Percentiles rank a stretch among this genome's conserved stretches.
Evolutionary conservation across 1,140 invertebrate species (phyloP).

Genomic region (Hetaerina americana): DNA sequence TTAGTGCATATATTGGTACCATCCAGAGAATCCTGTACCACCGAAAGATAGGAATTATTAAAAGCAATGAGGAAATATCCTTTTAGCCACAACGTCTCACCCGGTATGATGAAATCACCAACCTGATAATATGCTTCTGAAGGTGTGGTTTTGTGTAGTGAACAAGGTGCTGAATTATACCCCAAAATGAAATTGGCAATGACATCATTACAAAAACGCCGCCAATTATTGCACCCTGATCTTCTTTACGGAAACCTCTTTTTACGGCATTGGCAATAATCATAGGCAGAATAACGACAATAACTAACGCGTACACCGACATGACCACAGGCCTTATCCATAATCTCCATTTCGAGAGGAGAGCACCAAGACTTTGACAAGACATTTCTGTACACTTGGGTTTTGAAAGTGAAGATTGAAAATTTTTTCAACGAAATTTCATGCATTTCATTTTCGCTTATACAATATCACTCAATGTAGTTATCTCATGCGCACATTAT

Average conservation of each 20-base stretch:
- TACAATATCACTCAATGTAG: too few species aligned
- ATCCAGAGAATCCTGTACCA: slow-evolving; percentile 95
- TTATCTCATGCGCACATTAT: too few species aligned
- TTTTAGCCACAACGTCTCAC: too few species aligned
- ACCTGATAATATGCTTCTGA: slow-evolving; percentile 90
- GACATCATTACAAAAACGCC: slow-evolving; percentile 83
- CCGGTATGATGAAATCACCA: too few species aligned
- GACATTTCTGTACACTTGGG: not conserved
- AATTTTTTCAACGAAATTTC: too few species aligned
- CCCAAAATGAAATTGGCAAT: slow-evolving; percentile 84
- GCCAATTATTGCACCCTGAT: slow-evolving; percentile 61
- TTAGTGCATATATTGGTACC: slow-evolving; percentile 92
- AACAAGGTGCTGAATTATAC: slow-evolving; percentile 86
- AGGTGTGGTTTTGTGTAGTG: slow-evolving; percentile 86
- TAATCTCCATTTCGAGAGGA: slow-evolving; percentile 49
- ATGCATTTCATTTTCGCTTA: too few species aligned
- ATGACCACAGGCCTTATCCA: slow-evolving; percentile 81
- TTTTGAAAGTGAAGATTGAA: too few species aligned
- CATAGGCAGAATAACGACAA: slow-evolving; percentile 70
- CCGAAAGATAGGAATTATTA: too few species aligned
- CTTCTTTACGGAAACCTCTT: slow-evolving; percentile 54
- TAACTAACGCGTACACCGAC: slow-evolving; percentile 59
- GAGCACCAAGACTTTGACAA: not conserved
- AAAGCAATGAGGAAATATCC: too few species aligned
- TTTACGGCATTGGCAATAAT: slow-evolving; percentile 53